Base-by-base conservation (phyloP, 2,888 invertebrate genomes). In the Polyommatus iphigenia region DNA sequence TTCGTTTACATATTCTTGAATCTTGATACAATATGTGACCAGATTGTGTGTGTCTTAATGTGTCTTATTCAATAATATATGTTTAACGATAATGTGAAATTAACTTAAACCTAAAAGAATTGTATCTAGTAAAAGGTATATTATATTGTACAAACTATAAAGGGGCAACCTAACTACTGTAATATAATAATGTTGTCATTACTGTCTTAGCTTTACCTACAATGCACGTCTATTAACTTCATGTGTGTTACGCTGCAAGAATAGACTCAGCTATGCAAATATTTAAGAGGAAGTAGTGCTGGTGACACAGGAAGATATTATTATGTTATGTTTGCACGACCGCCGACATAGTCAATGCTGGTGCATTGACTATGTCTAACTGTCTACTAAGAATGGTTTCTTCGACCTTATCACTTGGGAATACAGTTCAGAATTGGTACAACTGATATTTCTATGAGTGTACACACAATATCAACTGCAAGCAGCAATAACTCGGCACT, bases 261-360 rank as follows among this genome's bases (percentile, higher is more conserved):
- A 67, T 32, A 67, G 67, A 32, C 29, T 15, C 67, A 67, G 4
- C 7, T 24, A 67, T 67, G 67, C 67, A 67, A 67, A 67, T 67
- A 67, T 67, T 67, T 67, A 67, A 15, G 67, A 18, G 67, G 67
- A 67, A 67, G 29, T 67, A 67, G 67, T 15, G 32, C 29, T 67
- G 24, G 29, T 6, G 29, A 67, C 29, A 62, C 24, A 24, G 13
- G 24, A 62, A 62, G 4, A 1, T 54, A n/a, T n/a, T n/a, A n/a
- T n/a, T n/a, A 18, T 15, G 50, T 50, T 54, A 54, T 18, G 54
- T 54, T 54, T 54, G 18, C 18, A 18, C 5, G 54, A 6, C 18
- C 54, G 18, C 54, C 18, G 54, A 54, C 54, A 54, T 18, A 18
- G 13, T 54, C 54, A 18, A 18, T 18, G 54, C 5, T n/a, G n/a